Evolutionary conservation across 30 jellyfish, hydroid and myxozoan species (phyloP), one percentile per base, ranked within the genome.

Genomic region (Aurelia sp.): DNA sequence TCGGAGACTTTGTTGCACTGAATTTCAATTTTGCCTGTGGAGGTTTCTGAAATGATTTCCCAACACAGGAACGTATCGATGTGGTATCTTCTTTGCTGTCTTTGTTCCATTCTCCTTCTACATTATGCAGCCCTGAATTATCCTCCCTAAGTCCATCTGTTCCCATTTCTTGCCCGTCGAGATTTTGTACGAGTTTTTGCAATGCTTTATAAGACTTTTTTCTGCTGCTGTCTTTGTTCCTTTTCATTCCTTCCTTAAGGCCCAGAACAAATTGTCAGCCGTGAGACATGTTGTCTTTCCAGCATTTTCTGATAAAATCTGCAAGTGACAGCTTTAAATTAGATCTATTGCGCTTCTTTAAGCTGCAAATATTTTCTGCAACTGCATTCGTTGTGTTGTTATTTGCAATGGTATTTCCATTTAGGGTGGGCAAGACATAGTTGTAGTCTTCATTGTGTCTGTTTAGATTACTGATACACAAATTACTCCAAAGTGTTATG

Each of bases 231-330:
- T 59, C 30, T 59, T 59, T 59, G 31, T 5, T 59, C 22, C 21
- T 66, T 21, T 33, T 41, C 44, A 70, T 31, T 21, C 81, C 81
- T 18, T 70, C 30, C 44, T 70, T 70, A 21, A 70, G n/a, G 8
- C 62, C 81, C 18, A 70, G 4, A 8, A 41, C 63, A 70, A 70
- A 70, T 41, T 4, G 24, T 40, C 63, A 5, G 19, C 81, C 77
- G 5, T 12, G 10, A 66, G 48, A 27, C 33, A 67, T 70, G 17
- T 70, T 70, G 81, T 70, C 81, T 30, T 70, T 17, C 62, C 63
- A 70, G 1, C 81, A 70, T 41, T 10, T 70, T 22, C 33, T 70
- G 63, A 70, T 0, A 12, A n/a, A n/a, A n/a, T n/a, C n/a, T n/a
- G n/a, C n/a, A n/a, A n/a, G n/a, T n/a, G n/a, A n/a, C n/a, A n/a